These are phyloP conservation scores for Drosophila azteca DNA, from an alignment of 1,140 invertebrate genomes.

Conservation along the genomic window DNA sequence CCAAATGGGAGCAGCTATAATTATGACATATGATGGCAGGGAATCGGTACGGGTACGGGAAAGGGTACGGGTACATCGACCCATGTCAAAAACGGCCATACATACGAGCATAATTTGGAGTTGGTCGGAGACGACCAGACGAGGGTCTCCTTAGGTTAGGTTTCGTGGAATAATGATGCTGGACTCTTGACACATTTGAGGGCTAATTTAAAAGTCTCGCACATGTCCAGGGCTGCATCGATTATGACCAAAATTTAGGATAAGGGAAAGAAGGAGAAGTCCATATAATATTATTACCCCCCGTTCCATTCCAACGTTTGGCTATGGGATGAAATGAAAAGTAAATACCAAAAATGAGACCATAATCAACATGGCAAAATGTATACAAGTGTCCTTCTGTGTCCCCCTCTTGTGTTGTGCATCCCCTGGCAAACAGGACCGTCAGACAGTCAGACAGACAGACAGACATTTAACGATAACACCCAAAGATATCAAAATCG, in stretches of 20 bases:
- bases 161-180: slow-evolving; percentile 61
- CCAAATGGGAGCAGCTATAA: slow-evolving; percentile 58
- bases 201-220: slow-evolving; percentile 65
- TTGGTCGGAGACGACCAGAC: slow-evolving; percentile 21
- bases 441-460: slow-evolving; percentile 38
- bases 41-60: no score
- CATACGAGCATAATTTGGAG: slow-evolving; percentile 54
- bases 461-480: slow-evolving; percentile 79
- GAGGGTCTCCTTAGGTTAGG: slow-evolving; percentile 36
- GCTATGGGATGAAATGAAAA: slow-evolving; percentile 57
- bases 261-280: slow-evolving; percentile 2
- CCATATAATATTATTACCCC: neutral
- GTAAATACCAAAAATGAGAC: slow-evolving; percentile 77
- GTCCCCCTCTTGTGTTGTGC: neutral
- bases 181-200: slow-evolving; percentile 70
- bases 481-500: slow-evolving; percentile 81
- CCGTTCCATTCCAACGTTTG: neutral
- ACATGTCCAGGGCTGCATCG: slow-evolving; percentile 31
- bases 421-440: neutral
- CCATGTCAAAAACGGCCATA: slow-evolving; percentile 63
- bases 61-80: slow-evolving; percentile 8
- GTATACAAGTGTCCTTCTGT: slow-evolving; percentile 11
- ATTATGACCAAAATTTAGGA: slow-evolving; percentile 31
- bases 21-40: slow-evolving; percentile 73
- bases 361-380: slow-evolving; percentile 72